Percentiles rank a stretch among this genome's conserved stretches.
Conservation (phyloP, 2,888 invertebrate genomes). For the Julus scandinavius region DNA sequence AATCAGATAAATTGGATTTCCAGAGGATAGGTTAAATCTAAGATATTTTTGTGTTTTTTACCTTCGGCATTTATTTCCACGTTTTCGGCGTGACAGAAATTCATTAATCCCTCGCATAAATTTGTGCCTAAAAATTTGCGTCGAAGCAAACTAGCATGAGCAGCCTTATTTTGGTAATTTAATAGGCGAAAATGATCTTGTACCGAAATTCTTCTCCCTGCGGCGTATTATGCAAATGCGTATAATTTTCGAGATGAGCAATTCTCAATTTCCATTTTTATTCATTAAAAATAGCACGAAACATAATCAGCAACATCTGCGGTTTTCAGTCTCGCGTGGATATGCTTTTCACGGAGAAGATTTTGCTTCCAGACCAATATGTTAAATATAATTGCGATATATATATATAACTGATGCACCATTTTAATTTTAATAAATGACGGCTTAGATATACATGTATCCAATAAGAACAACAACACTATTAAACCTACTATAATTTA, state of each 20-base stretch:
- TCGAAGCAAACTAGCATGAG: neutral
- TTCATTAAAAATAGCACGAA: slow-evolving; percentile 33
- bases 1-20: too few species aligned
- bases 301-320: slow-evolving; percentile 33
- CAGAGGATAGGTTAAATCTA: too few species aligned
- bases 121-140: neutral
- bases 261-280: slow-evolving; percentile 19
- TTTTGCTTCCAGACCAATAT: neutral
- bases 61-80: neutral
- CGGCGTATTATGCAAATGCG: neutral
- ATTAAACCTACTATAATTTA: too few species aligned
- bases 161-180: neutral
- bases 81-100: neutral
- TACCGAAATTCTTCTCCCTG: slow-evolving; percentile 2
- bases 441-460: neutral
- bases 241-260: slow-evolving; percentile 20
- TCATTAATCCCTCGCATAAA: neutral
- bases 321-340: slow-evolving; percentile 10
- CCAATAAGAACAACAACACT: too few species aligned
- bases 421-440: neutral
- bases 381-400: neutral
- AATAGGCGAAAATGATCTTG: slow-evolving; percentile 12
- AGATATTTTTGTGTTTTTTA: neutral
- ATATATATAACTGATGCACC: neutral
- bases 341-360: neutral